These are phyloP conservation scores for Sinhomidia bicolor DNA, from an alignment of 2,888 invertebrate genomes.

Conservation along the genomic window DNA sequence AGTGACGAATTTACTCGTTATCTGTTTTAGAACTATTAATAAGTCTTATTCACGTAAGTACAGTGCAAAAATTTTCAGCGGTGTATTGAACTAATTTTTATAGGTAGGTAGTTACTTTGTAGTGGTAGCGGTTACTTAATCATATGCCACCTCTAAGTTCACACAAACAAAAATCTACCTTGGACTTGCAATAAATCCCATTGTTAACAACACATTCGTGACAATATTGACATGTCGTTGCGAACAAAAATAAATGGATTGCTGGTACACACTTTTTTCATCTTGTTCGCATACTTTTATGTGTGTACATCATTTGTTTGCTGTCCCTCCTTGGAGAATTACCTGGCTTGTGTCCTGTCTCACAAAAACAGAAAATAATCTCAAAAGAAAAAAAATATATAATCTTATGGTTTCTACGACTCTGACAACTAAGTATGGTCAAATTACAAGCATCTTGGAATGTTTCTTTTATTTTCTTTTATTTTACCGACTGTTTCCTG, in stretches of 20 bases:
- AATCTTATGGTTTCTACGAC: not conserved
- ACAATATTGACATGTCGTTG: constrained; percentile 36
- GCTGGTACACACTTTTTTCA: not conserved
- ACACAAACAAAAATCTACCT: not conserved
- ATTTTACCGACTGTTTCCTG: not conserved
- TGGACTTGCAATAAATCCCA: not conserved
- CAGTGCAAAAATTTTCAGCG: too few relatives aligned
- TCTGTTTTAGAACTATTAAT: too few relatives aligned
- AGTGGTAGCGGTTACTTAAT: too few relatives aligned
- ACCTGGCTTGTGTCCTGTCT: not conserved
- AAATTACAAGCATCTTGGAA: constrained; percentile 26
- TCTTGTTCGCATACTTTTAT: not conserved
- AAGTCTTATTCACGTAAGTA: too few relatives aligned
- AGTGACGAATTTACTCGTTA: too few relatives aligned
- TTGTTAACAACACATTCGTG: constrained; percentile 8
- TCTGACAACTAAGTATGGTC: not conserved
- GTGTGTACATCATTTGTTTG: not conserved
- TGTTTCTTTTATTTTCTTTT: not conserved
- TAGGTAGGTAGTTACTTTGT: too few relatives aligned
- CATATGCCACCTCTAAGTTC: too few relatives aligned
- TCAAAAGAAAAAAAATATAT: not conserved
- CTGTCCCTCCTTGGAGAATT: constrained; percentile 4
- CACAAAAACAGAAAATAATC: not conserved
- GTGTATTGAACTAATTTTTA: too few relatives aligned
- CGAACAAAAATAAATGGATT: constrained; percentile 29